Conservation (phyloP, 2,113 vertebrate genomes). For the Scartelaos histophorus region DNA sequence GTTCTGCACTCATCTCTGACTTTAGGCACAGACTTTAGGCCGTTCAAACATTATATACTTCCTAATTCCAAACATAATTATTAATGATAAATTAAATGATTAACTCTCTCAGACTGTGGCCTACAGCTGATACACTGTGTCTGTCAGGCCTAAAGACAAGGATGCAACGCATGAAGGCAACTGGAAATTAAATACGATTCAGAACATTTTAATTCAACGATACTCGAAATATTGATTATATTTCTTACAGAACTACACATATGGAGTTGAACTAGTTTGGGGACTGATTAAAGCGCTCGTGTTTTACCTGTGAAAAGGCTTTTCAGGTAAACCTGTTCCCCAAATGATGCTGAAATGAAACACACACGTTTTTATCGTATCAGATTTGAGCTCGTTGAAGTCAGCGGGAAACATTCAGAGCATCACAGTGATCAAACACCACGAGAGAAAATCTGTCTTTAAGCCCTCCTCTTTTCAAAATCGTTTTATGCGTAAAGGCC, state of each 20-base stretch:
- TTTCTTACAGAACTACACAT: no score
- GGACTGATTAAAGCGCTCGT: not conserved
- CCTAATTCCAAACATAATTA: not conserved
- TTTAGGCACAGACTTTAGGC: not conserved
- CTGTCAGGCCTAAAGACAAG: no score
- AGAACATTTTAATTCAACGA: not conserved
- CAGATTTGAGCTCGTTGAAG: not conserved
- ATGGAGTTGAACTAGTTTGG: not conserved
- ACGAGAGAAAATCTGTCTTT: not conserved
- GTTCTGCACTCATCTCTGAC: conserved; percentile 73
- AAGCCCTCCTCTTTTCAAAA: not conserved
- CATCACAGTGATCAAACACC: conserved; percentile 1
- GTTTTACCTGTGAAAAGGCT: not conserved
- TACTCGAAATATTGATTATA: no score
- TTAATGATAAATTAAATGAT: not conserved
- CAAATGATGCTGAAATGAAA: no score
- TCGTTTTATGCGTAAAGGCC: conserved; percentile 6
- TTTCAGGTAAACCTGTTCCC: no score
- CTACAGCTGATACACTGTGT: no score
- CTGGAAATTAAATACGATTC: not conserved
- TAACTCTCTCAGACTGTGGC: no score
- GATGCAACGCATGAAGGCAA: not conserved
- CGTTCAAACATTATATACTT: not conserved
- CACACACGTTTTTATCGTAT: no score
- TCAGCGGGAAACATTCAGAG: not conserved